These are phyloP conservation scores for Panorpa germanica DNA, from an alignment of 2,888 invertebrate species.

Conservation along the genomic window DNA sequence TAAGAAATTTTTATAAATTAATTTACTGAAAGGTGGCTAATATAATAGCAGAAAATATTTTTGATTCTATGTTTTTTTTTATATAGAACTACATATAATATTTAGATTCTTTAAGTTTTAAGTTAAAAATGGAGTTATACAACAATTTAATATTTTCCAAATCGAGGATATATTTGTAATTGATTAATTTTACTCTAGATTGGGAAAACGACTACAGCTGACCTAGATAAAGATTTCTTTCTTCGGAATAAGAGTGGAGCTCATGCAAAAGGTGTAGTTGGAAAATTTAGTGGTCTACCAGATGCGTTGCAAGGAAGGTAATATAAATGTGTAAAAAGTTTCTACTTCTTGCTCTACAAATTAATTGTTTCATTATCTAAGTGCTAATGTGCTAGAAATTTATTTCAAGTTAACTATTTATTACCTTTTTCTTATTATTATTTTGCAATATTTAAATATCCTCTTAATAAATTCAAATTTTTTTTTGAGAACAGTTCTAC, in stretches of 20 bases:
- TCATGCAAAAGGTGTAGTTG: conserved; percentile 25
- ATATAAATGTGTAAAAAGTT: too few relatives aligned
- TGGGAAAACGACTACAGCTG: conserved; percentile 29
- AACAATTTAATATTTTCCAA: too few relatives aligned
- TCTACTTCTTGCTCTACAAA: too few relatives aligned
- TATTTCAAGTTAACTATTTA: conserved; percentile 1
- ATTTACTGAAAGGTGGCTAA: too few relatives aligned
- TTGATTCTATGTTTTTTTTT: conserved; percentile 1
- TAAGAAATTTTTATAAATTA: too few relatives aligned
- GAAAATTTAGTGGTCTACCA: conserved; percentile 12
- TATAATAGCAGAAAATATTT: conserved; percentile 5
- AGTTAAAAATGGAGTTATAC: too few relatives aligned
- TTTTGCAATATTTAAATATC: neutral
- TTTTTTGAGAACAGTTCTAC: conserved; percentile 2
- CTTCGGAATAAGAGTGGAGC: conserved; percentile 28
- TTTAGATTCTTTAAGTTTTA: neutral
- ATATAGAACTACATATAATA: neutral
- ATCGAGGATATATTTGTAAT: too few relatives aligned
- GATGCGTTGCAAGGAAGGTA: conserved; percentile 10
- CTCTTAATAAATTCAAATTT: conserved; percentile 2
- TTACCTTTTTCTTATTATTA: neutral
- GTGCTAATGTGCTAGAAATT: neutral
- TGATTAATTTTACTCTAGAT: conserved; percentile 21
- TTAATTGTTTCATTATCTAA: too few relatives aligned
- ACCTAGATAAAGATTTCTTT: conserved; percentile 43